phyloP scores from a whole-genome alignment of 2,888 invertebrate genomes.

The Tetragnatha montana region DNA sequence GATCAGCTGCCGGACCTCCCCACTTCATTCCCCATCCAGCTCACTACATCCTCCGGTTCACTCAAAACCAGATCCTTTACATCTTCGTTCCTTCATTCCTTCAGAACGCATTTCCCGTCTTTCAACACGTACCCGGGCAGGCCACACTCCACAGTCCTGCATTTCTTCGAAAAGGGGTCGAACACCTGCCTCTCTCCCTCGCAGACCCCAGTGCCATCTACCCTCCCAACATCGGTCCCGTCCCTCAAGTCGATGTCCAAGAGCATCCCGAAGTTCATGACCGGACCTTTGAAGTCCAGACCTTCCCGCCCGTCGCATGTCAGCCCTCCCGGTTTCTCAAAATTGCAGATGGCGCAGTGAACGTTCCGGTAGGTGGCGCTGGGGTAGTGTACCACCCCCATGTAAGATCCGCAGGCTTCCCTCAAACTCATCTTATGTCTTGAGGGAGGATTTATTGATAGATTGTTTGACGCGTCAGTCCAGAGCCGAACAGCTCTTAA shows the following conservation, averaged over 20 bases:
- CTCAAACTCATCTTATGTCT: conserved; percentile 25
- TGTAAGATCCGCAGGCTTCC: conserved; percentile 76
- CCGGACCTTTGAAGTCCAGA: conserved; percentile 34
- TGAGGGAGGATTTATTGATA: no score
- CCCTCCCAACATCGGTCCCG: conserved; percentile 47
- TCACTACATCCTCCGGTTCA: neutral
- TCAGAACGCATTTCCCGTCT: conserved; percentile 48
- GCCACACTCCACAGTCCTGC: conserved; percentile 57
- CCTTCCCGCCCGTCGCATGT: conserved; percentile 47
- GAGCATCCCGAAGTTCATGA: conserved; percentile 54
- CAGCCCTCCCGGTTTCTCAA: conserved; percentile 72
- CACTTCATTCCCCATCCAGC: neutral
- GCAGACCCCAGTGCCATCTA: conserved; percentile 16
- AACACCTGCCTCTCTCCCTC: conserved; percentile 39
- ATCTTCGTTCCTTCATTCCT: neutral
- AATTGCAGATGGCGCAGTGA: conserved; percentile 78
- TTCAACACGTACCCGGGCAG: conserved; percentile 56
- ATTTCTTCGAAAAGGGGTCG: conserved; percentile 64
- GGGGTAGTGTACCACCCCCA: conserved; percentile 76
- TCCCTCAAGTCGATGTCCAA: conserved; percentile 50
- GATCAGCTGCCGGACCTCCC: neutral
- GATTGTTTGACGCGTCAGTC: no score
- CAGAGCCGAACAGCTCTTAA: no score
- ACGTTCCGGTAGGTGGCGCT: conserved; percentile 76
- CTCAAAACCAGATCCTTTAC: neutral